A percentile compares a stretch with the other conserved stretches of the same genome.
phyloP scores from a whole-genome alignment of 2,113 vertebrate species.

The Hymenochirus boettgeri region DNA sequence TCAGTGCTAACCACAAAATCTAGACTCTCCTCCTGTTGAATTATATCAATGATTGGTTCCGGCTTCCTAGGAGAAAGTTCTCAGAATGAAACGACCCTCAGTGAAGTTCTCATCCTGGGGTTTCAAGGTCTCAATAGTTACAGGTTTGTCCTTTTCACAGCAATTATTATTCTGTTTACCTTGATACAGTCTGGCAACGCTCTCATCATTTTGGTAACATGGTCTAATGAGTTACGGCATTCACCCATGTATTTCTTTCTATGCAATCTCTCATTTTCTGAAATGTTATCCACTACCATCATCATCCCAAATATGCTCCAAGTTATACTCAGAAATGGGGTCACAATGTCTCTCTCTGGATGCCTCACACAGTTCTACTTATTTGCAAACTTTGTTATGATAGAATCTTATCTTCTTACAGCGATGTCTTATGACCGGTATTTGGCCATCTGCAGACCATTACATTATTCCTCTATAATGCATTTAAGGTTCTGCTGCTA shows the following conservation, averaged over 20 bases:
- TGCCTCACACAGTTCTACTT: constrained; percentile 3
- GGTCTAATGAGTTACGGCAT: background rate
- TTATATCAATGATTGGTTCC: too few species aligned
- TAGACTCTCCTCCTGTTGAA: too few species aligned
- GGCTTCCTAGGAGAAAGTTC: too few species aligned
- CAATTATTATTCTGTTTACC: background rate
- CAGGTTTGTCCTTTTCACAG: background rate
- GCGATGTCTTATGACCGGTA: background rate
- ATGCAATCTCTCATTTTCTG: background rate
- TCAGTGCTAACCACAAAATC: too few species aligned
- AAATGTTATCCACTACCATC: background rate
- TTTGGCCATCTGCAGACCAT: constrained; percentile 44
- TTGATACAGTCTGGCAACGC: background rate
- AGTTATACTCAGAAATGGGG: background rate
- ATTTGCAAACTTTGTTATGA: background rate
- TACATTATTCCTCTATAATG: constrained; percentile 41
- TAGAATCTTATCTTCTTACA: background rate
- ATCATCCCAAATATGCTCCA: background rate
- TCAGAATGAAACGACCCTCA: too few species aligned
- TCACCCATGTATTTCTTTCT: constrained; percentile 3
- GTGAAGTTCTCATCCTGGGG: background rate
- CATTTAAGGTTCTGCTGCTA: constrained; percentile 11
- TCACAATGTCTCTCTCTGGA: background rate
- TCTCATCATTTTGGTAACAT: background rate
- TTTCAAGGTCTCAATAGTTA: background rate